phyloP scores from a whole-genome alignment of 2,113 vertebrate genomes.

The rat (Rattus norvegicus) region DNA sequence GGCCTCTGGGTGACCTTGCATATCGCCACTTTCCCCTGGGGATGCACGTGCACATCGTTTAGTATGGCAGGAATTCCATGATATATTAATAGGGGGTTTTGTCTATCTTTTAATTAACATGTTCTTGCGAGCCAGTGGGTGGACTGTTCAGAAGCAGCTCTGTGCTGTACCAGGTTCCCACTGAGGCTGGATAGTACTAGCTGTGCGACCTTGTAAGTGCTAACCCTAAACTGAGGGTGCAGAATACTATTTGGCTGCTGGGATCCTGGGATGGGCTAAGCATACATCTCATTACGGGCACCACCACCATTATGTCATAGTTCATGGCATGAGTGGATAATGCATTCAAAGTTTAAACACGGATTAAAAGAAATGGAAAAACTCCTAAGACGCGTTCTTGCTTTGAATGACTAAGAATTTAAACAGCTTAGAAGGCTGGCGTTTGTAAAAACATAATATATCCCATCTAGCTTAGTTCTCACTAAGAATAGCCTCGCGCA shows the following conservation, averaged over 20 bases:
- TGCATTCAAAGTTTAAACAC: background rate
- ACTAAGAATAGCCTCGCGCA: rapidly evolving
- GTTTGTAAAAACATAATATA: background rate
- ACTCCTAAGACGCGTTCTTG: background rate
- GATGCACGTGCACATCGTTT: background rate
- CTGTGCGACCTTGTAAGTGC: background rate
- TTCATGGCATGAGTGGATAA: background rate
- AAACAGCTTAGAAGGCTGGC: background rate
- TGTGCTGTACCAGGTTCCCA: background rate
- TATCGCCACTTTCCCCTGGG: background rate
- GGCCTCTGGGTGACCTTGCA: background rate
- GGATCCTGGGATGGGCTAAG: rapidly evolving
- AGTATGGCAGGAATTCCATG: background rate
- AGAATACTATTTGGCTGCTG: rapidly evolving
- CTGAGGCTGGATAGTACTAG: background rate
- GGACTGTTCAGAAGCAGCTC: background rate
- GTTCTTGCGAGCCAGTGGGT: background rate
- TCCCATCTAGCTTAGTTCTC: background rate
- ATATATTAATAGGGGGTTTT: background rate
- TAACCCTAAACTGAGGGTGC: background rate
- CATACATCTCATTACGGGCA: rapidly evolving
- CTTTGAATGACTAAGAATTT: background rate
- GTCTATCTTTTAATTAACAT: background rate
- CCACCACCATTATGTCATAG: rapidly evolving
- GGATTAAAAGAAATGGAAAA: background rate